phyloP scores from a whole-genome alignment of 2,888 invertebrate genomes.

The Thereva unica region DNA sequence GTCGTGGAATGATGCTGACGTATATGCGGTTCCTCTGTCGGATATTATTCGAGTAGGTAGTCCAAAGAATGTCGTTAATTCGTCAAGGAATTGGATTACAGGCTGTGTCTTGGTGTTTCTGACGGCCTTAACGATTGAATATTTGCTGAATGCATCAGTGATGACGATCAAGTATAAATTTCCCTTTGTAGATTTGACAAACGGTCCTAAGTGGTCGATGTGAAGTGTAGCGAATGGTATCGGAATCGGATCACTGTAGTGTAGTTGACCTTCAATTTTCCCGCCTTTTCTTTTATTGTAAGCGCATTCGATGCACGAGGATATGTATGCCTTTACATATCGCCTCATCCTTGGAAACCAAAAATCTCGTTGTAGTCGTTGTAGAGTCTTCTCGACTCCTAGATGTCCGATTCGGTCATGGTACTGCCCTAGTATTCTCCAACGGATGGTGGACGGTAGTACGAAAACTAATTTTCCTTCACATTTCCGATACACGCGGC shows the following conservation, averaged over 20 bases:
- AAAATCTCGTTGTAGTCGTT: not conserved
- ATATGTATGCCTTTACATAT: conserved; percentile 26
- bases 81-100: not conserved
- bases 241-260: conserved; percentile 12
- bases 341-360: conserved; percentile 29
- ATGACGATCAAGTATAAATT: conserved; percentile 1
- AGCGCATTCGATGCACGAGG: too few species aligned
- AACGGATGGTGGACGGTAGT: conserved; percentile 22
- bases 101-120: conserved; percentile 2
- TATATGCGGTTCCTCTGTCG: conserved; percentile 23
- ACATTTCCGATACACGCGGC: conserved; percentile 33
- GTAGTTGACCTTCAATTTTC: conserved; percentile 13
- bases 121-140: conserved; percentile 26
- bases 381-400: conserved; percentile 29
- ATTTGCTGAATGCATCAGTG: conserved; percentile 17
- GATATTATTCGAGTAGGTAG: not conserved
- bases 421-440: conserved; percentile 11
- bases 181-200: conserved; percentile 10
- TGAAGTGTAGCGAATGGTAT: conserved; percentile 36
- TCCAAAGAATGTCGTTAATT: not conserved
- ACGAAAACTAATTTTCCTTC: conserved; percentile 27
- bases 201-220: conserved; percentile 41
- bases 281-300: conserved; percentile 20
- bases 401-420: conserved; percentile 35
- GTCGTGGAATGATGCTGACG: too few species aligned